A percentile compares a stretch with the other conserved stretches of the same genome.
These are phyloP conservation scores for Cheirogaleus major DNA, from an alignment of 2,797 vertebrate species.

Conservation along the genomic window DNA sequence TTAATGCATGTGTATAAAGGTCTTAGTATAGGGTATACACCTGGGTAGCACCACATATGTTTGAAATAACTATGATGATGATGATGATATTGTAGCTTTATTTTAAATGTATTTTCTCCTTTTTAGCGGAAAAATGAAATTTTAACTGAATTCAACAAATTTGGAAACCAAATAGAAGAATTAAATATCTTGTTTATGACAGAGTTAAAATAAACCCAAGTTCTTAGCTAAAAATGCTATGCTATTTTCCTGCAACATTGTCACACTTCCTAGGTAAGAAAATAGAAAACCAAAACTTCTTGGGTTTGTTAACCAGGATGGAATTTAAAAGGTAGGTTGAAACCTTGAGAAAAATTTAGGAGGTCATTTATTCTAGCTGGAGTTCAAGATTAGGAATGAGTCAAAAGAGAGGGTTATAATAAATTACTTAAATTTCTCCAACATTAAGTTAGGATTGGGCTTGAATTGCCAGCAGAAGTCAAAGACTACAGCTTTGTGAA, in stretches of 20 bases:
- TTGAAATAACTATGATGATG: background rate
- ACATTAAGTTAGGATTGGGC: background rate
- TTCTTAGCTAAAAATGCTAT: background rate
- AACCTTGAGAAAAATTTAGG: background rate
- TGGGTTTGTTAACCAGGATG: background rate
- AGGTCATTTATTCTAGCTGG: background rate
- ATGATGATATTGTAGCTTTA: constrained; percentile 6
- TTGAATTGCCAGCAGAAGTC: background rate
- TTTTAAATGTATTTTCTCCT: background rate
- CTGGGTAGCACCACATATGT: background rate
- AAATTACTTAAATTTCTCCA: constrained; percentile 33
- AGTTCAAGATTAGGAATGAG: background rate
- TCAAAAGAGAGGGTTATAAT: background rate
- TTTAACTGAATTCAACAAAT: background rate
- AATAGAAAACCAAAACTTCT: background rate
- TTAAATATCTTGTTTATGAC: background rate
- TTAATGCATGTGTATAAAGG: background rate
- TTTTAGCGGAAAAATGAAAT: background rate
- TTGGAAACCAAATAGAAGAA: background rate
- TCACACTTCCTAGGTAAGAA: background rate
- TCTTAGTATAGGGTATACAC: background rate
- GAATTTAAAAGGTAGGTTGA: background rate
- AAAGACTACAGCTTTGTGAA: background rate
- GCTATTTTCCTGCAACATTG: background rate
- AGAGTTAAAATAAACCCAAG: background rate